Base-by-base conservation (phyloP, 2,888 invertebrate species). In the Dicycla oo region DNA sequence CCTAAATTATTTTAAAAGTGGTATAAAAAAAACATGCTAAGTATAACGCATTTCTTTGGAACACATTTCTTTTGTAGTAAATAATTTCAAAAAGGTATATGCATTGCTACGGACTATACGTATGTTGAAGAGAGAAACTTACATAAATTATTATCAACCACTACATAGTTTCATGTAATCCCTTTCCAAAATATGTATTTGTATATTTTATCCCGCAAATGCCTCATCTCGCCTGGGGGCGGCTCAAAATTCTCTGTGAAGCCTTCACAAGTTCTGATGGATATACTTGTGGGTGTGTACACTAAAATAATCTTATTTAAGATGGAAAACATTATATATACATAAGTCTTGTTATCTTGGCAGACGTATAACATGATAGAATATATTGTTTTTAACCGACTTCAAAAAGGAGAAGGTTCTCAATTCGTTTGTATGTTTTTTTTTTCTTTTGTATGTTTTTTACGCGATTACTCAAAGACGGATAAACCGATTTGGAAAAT, bases 171-270 rank as follows among this genome's bases (percentile, higher is more conserved):
- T 82, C n/a, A 62, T 34, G 26, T 63, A 62, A 54, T 66, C 69
- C 47, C 68, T 56, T 45, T 26, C 26, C 26, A 69, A 80, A 73
- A 69, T 67, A 60, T 67, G 62, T 79, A 79, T 62, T 75, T 70
- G 63, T 75, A 60, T 82, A 82, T 84, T 72, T 80, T 62, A 71
- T 49, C n/a, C 67, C 49, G 13, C 61, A 72, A 75, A 76, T 40
- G 57, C 82, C 70, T 74, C 61, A 38, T 61, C 30, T 71, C 47
- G 76, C 82, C 82, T 38, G 75, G 38, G 78, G 80, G 75, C 65
- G 54, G 58, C 58, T 81, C 73, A 73, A 75, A 73, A 74, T 77
- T 86, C 54, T 26, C 70, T 67, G 58, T 56, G 63, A 74, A 74
- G 23, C 57, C 49, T 74, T 78, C 47, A 61, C 63, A 77, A 78